A percentile compares a stretch with the other conserved stretches of the same genome.
phyloP scores from a whole-genome alignment of 2,797 vertebrate genomes.

The Phataginus tetradactyla region DNA sequence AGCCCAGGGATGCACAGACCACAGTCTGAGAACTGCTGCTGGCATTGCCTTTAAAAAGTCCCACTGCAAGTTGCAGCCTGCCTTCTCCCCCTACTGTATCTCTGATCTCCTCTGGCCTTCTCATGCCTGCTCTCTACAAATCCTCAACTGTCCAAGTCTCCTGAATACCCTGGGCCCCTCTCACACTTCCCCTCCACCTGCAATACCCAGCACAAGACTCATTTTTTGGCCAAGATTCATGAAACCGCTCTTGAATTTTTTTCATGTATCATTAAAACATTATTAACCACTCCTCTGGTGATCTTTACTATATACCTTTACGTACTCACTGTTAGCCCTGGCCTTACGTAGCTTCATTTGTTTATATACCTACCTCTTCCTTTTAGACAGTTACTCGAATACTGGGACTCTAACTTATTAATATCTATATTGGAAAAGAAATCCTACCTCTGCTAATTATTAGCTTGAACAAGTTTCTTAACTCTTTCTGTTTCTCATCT shows the following conservation, averaged over 20 bases:
- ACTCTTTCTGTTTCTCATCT: background rate
- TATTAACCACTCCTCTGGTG: background rate
- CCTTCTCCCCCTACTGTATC: accelerated
- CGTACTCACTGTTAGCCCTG: background rate
- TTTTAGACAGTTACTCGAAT: background rate
- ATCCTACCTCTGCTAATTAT: background rate
- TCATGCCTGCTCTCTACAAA: background rate
- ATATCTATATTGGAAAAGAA: background rate
- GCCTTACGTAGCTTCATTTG: background rate
- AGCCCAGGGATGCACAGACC: background rate
- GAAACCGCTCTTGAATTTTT: background rate
- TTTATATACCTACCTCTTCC: background rate
- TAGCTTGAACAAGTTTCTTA: background rate
- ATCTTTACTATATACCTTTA: background rate
- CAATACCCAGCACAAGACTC: background rate
- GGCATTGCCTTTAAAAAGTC: background rate
- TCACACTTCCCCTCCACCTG: background rate
- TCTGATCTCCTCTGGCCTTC: background rate
- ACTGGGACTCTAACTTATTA: background rate
- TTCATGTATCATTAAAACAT: background rate
- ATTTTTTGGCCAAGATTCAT: background rate
- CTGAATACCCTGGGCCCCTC: background rate
- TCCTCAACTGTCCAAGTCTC: background rate
- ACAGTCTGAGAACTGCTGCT: background rate
- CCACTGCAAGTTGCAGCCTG: background rate